Evolutionary conservation across 2,113 vertebrate genomes (phyloP).

Genomic region (Mesembrinibis cayennensis): DNA sequence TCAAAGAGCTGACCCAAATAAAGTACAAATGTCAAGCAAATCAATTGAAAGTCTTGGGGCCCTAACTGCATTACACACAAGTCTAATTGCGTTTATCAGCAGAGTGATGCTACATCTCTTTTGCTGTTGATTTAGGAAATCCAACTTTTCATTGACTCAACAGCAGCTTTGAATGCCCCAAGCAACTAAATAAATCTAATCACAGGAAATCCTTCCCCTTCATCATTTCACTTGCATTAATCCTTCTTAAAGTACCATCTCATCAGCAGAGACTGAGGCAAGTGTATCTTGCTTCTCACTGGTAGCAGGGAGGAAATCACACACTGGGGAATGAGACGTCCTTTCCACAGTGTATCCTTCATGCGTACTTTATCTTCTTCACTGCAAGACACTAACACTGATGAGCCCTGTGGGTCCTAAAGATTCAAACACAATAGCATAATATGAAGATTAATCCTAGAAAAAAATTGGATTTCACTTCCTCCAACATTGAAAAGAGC

Average conservation of each 20-base stretch:
- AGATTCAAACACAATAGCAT: slow-evolving; percentile 19
- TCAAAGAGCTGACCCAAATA: background rate
- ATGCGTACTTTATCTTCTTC: slow-evolving; percentile 26
- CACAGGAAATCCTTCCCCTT: slow-evolving; percentile 12
- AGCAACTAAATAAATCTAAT: slow-evolving; percentile 38
- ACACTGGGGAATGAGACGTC: background rate
- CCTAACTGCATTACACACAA: slow-evolving; percentile 5
- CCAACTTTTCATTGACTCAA: slow-evolving; percentile 31
- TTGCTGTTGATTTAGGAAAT: slow-evolving; percentile 14
- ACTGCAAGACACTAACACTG: background rate
- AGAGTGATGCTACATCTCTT: background rate
- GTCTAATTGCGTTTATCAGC: slow-evolving; percentile 36
- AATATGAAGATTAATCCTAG: slow-evolving; percentile 3
- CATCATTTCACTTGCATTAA: background rate
- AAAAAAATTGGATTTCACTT: background rate
- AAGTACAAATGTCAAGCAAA: slow-evolving; percentile 22
- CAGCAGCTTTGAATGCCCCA: background rate
- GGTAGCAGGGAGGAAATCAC: background rate
- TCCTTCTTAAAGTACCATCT: background rate
- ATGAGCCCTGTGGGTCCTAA: background rate
- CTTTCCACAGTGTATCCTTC: background rate
- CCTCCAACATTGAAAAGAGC: background rate
- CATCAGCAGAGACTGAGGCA: background rate
- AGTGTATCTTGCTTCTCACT: background rate
- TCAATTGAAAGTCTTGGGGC: background rate